A percentile compares a stretch with the other conserved stretches of the same genome.
These are phyloP conservation scores for Anthonomus grandis DNA, from an alignment of 1,140 invertebrate genomes.

Conservation along the genomic window DNA sequence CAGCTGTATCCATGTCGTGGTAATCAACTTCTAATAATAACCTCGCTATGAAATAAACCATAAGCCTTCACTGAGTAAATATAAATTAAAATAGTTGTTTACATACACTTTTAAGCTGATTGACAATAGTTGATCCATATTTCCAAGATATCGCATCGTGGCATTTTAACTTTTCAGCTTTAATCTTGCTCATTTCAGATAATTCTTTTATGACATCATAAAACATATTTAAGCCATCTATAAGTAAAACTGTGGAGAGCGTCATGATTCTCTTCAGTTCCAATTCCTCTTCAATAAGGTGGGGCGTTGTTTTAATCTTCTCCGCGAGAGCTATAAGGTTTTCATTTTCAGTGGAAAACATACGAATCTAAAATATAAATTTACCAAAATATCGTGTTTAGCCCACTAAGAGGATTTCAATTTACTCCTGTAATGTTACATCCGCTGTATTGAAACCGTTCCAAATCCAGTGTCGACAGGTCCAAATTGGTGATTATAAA, in stretches of 20 bases:
- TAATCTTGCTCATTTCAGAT: constrained; percentile 47
- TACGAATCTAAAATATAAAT: constrained; percentile 23
- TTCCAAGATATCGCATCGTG: constrained; percentile 70
- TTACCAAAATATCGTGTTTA: not conserved
- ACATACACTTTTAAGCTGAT: constrained; percentile 81
- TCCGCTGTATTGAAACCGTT: constrained; percentile 79
- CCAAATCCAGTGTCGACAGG: constrained; percentile 74
- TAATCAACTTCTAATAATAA: too few relatives aligned
- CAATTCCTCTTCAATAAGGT: constrained; percentile 4
- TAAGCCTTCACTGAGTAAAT: too few relatives aligned
- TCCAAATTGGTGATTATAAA: constrained; percentile 79
- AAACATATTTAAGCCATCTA: constrained; percentile 75
- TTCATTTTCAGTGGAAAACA: constrained; percentile 43
- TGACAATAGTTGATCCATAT: constrained; percentile 77
- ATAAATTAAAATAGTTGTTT: not conserved
- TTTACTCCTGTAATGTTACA: constrained; percentile 80
- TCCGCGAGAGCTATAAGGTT: constrained; percentile 29
- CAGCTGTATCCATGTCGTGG: too few relatives aligned
- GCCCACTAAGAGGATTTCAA: not conserved
- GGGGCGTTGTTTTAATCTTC: constrained; percentile 2
- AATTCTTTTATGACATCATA: constrained; percentile 63
- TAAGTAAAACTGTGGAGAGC: constrained; percentile 65
- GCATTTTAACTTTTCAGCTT: constrained; percentile 59
- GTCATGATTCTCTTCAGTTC: constrained; percentile 22
- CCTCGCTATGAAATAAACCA: too few relatives aligned